Percentiles rank a stretch among this genome's conserved stretches.
Evolutionary conservation across 2,113 vertebrate genomes (phyloP).

Genomic region (Grammomys dolichurus): DNA sequence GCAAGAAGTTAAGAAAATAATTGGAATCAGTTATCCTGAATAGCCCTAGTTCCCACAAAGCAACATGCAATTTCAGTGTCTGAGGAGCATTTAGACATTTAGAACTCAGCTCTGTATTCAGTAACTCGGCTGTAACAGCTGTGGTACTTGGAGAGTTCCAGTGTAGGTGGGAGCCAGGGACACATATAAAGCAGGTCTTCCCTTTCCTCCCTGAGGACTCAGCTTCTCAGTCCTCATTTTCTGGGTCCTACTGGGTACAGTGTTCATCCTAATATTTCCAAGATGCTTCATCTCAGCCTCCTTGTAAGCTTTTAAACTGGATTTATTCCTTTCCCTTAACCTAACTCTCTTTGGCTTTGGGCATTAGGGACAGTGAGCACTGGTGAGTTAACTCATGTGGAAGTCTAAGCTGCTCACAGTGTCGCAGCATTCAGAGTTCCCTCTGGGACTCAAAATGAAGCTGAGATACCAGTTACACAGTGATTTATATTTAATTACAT

Average conservation of each 20-base stretch:
- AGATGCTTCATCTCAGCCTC: background rate
- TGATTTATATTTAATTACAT: background rate
- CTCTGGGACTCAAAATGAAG: background rate
- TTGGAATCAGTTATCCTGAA: background rate
- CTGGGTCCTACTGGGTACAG: background rate
- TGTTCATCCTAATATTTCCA: background rate
- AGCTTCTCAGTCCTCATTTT: background rate
- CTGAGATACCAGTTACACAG: background rate
- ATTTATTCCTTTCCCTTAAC: background rate
- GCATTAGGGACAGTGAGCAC: background rate
- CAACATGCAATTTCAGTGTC: background rate
- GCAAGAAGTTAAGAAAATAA: background rate
- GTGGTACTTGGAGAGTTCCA: background rate
- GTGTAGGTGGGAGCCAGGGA: background rate
- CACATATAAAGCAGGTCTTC: background rate
- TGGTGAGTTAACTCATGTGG: background rate
- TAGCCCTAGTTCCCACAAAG: background rate
- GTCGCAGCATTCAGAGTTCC: background rate
- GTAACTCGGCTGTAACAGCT: background rate
- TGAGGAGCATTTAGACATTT: background rate
- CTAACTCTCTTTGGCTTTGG: background rate
- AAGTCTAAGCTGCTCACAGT: background rate
- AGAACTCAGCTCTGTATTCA: background rate
- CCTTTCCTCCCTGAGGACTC: background rate
- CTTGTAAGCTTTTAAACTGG: background rate